Base-by-base conservation (phyloP, 2,113 vertebrate genomes). In the Neogobius melanostomus region DNA sequence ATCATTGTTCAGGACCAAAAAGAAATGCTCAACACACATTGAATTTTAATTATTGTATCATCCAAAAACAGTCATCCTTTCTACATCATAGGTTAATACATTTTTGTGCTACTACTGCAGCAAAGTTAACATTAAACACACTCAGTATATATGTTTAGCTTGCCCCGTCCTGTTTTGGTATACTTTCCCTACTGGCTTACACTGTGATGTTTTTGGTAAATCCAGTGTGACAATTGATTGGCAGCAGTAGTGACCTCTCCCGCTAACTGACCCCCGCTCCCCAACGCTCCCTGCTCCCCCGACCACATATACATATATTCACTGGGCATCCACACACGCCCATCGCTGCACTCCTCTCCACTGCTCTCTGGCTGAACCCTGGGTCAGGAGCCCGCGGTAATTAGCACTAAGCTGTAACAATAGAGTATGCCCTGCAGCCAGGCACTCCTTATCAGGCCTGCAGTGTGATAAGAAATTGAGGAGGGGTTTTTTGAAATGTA, bases 391-490 rank as follows among this genome's bases (percentile, higher is more conserved):
- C 76, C 85, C 63, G 44, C 68, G 82, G 87, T 90, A 90, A 90
- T 91, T 90, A 89, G 87, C 86, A 80, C 74, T 69, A 77, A 80
- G 82, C 82, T 89, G 85, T 87, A 88, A 91, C 90, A 91, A 91
- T 91, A 82, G 81, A 68, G 69, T 74, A 57, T 78, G 80, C 83
- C 81, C 76, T 53, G 62, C 42, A 89, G 86, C 75, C 42, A 89
- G 86, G 73, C 79, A 85, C 90, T 90, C 71, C 64, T n/a, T 88
- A 90, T 90, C 89, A 78, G 75, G 64, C 84, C 80, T 0, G 76
- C 17, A 44, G 21, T 21, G 52, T 62, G 64, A 44, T 61, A 75
- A 83, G 17, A 53, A 17, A 6, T 67, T 36, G 28, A 36, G 28
- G 46, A 46, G 79, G 53, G 65, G 56, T 14, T 16, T 48, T 16